Evolutionary conservation across 1,140 invertebrate genomes (phyloP), one percentile per base, ranked within the genome.

Genomic region (Hesperophylax magnus): DNA sequence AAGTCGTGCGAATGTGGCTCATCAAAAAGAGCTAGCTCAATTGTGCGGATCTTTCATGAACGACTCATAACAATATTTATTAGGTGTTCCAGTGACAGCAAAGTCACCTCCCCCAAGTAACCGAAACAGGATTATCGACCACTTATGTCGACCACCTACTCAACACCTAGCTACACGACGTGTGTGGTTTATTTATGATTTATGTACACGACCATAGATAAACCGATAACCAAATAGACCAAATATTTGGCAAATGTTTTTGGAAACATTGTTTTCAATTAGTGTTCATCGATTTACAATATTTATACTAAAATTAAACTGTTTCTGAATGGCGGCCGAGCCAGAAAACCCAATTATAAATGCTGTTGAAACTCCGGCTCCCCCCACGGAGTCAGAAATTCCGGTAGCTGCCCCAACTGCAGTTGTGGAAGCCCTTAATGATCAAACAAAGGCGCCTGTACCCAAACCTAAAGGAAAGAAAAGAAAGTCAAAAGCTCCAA

Each of bases 401-500:
- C 52, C 69, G 17, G 20, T 24, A 56, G 18, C 34, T 34, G 17
- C 34, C 9, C 18, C 39, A 24, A 54, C 53, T 54, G 9, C 20
- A 20, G 20, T 72, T 17, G 24, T 18, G 3, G 63, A 67, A 72
- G 18, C 18, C 2, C 9, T 54, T 17, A 20, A 72, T 17, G 78
- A 79, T 9, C 60, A 74, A 74, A 18, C 63, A 17, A 78, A 78
- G 34, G 39, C 65, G 31, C 18, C 56, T 54, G 53, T 74, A 24
- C 54, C 77, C 1, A 82, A 84, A 75, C 61, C 86, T 4, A 92
- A 92, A 86, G 88, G 91, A 0, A 95, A 94, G 85, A 94, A 94
- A 87, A 88, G 93, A 6, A 90, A 90, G 83, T 93, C 93, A 80
- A 94, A 93, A 87, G 85, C 89, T 60, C 91, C 90, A 0, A 91